Percentiles rank a stretch among this genome's conserved stretches.
phyloP scores from a whole-genome alignment of 2,888 invertebrate species.

The Hypolimnas misippus region DNA sequence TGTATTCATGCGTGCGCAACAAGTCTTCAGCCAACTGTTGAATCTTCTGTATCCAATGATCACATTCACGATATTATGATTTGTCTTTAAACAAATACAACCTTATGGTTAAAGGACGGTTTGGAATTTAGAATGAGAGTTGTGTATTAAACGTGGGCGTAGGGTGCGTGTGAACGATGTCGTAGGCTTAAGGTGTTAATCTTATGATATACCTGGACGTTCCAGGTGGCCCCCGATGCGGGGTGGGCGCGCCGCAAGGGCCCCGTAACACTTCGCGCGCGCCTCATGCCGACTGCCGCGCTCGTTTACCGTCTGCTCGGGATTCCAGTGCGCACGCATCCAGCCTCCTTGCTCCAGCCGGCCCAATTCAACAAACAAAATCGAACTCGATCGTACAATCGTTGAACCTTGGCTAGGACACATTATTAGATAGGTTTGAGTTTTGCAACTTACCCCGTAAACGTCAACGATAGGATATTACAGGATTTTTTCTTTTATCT shows the following conservation, averaged over 20 bases:
- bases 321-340: constrained; percentile 62
- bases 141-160: not conserved
- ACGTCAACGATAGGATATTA: not conserved
- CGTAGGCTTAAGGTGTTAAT: constrained; percentile 5
- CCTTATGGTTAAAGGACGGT: constrained; percentile 13
- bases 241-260: constrained; percentile 89
- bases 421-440: constrained; percentile 20
- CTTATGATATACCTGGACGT: constrained; percentile 85
- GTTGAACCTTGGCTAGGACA: constrained; percentile 40
- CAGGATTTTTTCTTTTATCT: not conserved
- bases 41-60: constrained; percentile 56
- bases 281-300: constrained; percentile 78
- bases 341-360: constrained; percentile 73
- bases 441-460: constrained; percentile 2
- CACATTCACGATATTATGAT: constrained; percentile 45
- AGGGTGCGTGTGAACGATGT: not conserved
- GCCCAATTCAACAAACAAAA: constrained; percentile 49
- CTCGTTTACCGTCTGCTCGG: constrained; percentile 48
- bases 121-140: not conserved
- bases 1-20: constrained; percentile 75
- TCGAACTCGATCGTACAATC: constrained; percentile 47
- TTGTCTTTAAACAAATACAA: constrained; percentile 39
- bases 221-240: constrained; percentile 93
- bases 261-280: constrained; percentile 82
- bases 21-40: constrained; percentile 80